These are phyloP conservation scores for Rhagophthalmus giganteus DNA, from an alignment of 2,888 invertebrate species.

Conservation along the genomic window DNA sequence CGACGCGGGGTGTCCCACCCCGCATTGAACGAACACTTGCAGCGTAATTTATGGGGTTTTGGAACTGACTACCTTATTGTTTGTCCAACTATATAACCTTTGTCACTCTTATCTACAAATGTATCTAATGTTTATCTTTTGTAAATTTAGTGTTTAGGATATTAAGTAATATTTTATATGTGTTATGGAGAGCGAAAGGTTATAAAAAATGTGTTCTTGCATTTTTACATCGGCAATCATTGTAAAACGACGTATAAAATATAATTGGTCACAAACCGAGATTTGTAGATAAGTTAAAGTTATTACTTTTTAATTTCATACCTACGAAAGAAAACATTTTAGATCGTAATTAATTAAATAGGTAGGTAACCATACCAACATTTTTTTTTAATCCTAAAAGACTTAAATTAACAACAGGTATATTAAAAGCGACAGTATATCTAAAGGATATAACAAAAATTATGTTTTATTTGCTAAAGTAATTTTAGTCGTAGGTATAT, in stretches of 20 bases:
- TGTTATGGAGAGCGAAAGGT: slow-evolving; percentile 8
- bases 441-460: no score
- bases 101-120: slow-evolving; percentile 55
- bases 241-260: neutral
- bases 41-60: slow-evolving; percentile 54
- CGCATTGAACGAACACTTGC: slow-evolving; percentile 47
- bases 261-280: no score
- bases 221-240: neutral
- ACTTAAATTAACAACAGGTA: no score
- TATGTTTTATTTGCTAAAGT: no score
- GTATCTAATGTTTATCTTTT: slow-evolving; percentile 54
- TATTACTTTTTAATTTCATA: no score
- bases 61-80: slow-evolving; percentile 55
- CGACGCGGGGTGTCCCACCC: slow-evolving; percentile 44
- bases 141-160: slow-evolving; percentile 55
- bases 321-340: no score
- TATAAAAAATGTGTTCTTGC: slow-evolving; percentile 9
- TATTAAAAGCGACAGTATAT: no score
- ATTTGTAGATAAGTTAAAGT: neutral
- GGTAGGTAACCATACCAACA: no score
- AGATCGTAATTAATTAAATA: no score
- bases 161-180: slow-evolving; percentile 45
- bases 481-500: no score
- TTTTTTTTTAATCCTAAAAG: no score
- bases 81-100: slow-evolving; percentile 55